Conservation (phyloP, 2,888 invertebrate genomes). For the Mantis religiosa region DNA sequence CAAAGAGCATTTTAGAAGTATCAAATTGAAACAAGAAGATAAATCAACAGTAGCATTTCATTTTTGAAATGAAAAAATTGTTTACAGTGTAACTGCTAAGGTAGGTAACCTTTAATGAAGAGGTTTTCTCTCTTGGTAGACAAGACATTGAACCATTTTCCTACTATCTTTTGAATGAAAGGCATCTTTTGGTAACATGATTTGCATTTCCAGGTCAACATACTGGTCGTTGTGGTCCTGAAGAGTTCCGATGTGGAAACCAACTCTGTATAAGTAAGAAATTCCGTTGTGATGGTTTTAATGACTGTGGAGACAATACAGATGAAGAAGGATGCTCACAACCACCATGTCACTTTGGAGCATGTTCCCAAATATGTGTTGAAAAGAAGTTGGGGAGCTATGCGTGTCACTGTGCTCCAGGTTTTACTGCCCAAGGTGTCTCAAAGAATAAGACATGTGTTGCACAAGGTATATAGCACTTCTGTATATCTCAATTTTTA, state of each 20-base stretch:
- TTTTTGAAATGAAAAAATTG: too few species aligned
- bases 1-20: too few species aligned
- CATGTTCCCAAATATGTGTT: conserved; percentile 75
- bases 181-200: not conserved
- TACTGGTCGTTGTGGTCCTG: conserved; percentile 13
- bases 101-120: too few species aligned
- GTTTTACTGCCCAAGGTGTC: conserved; percentile 48
- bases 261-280: conserved; percentile 38
- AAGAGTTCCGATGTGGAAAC: conserved; percentile 40
- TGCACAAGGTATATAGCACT: conserved; percentile 36
- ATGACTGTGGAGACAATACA: conserved; percentile 41
- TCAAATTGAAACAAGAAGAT: too few species aligned
- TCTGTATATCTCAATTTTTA: too few species aligned
- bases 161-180: not conserved
- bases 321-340: conserved; percentile 45
- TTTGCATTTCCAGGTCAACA: conserved; percentile 19
- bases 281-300: conserved; percentile 39
- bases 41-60: too few species aligned
- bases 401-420: conserved; percentile 61
- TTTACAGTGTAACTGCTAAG: too few species aligned
- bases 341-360: conserved; percentile 60
- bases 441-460: conserved; percentile 39
- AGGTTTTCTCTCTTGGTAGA: too few species aligned
- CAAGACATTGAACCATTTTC: not conserved
- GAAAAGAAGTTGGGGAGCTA: conserved; percentile 52